A percentile compares a stretch with the other conserved stretches of the same genome.
Conservation (phyloP, 1,140 invertebrate genomes). For the Drosophila watanabei region DNA sequence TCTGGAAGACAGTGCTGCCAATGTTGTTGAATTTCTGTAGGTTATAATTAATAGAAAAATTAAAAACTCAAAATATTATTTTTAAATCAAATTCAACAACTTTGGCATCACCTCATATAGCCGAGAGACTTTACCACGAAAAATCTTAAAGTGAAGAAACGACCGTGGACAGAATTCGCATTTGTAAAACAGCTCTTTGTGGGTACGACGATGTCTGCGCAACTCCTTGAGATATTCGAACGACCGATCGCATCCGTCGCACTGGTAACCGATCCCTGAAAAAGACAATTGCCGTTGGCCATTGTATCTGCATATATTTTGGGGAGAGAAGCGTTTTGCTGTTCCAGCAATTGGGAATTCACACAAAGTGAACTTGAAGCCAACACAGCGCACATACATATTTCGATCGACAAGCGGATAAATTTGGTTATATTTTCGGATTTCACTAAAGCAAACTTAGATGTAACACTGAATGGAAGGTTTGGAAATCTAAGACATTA, state of each 20-base stretch:
- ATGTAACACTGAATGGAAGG: conserved; percentile 4
- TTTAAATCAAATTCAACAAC: not conserved
- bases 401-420: conserved; percentile 13
- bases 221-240: conserved; percentile 87
- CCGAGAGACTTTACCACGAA: conserved; percentile 72
- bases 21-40: not conserved
- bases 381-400: conserved; percentile 16
- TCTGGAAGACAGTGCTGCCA: not conserved
- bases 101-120: conserved; percentile 15
- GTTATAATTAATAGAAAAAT: not conserved
- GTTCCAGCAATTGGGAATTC: conserved; percentile 25
- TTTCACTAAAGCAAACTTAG: not conserved
- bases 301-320: conserved; percentile 43
- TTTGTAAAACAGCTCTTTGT: conserved; percentile 87
- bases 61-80: not conserved
- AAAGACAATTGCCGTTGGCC: conserved; percentile 54
- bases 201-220: conserved; percentile 87
- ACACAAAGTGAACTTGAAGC: conserved; percentile 26
- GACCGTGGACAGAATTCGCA: conserved; percentile 87
- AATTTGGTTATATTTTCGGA: conserved; percentile 9
- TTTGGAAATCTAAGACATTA: conserved; percentile 5
- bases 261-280: conserved; percentile 83
- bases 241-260: conserved; percentile 87
- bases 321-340: conserved; percentile 1
- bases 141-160: conserved; percentile 87